Conservation (phyloP, 2,113 vertebrate genomes). For the Urocolius indicus region DNA sequence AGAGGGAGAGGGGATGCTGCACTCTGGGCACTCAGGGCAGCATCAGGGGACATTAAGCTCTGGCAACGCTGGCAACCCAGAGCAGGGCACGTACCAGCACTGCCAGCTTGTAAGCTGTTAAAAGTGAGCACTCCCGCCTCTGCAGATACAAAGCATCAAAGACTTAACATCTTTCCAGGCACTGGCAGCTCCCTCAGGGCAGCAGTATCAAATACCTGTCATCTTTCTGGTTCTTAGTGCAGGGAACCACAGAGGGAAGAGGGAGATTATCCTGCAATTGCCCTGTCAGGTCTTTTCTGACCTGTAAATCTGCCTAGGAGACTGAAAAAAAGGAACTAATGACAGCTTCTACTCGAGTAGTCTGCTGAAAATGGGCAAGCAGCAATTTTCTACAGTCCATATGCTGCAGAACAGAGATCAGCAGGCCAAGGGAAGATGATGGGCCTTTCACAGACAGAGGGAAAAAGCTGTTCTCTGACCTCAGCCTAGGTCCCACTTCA, state of each 20-base stretch:
- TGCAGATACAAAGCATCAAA: not conserved
- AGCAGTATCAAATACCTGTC: not conserved
- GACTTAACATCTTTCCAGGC: not conserved
- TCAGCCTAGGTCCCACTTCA: not conserved
- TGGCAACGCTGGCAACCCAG: not conserved
- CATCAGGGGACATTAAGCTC: not conserved
- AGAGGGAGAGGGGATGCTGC: not conserved
- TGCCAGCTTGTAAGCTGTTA: not conserved
- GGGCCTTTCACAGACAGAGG: not conserved
- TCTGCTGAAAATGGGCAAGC: not conserved
- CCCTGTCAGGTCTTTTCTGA: not conserved
- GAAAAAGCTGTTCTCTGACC: not conserved
- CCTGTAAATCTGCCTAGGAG: not conserved
- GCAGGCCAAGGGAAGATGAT: not conserved
- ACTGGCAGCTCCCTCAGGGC: not conserved
- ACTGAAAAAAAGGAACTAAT: not conserved
- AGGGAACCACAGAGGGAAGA: not conserved
- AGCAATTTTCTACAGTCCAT: not conserved
- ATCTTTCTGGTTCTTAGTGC: not conserved
- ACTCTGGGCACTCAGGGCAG: not conserved
- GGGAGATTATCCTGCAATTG: not conserved
- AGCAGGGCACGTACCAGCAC: not conserved
- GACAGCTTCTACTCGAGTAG: not conserved
- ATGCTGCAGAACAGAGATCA: not conserved
- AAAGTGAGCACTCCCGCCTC: not conserved